These are phyloP conservation scores for Periophthalmus modestus DNA, from an alignment of 2,113 vertebrate species.

Conservation along the genomic window DNA sequence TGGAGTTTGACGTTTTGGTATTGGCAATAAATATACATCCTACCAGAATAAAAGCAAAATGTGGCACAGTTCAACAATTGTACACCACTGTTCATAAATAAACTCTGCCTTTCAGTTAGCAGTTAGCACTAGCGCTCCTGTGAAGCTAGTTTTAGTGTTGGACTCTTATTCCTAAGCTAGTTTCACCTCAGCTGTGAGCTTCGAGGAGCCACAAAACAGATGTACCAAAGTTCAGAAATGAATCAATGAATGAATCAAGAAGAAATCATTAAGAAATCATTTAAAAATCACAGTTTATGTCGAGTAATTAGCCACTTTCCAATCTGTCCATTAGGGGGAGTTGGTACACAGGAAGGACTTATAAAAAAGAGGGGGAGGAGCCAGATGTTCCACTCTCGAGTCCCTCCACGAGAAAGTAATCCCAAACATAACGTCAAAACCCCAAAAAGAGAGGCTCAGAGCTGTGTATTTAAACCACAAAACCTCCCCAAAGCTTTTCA, in stretches of 20 bases:
- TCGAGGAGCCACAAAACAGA: conserved; percentile 4
- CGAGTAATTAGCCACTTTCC: conserved; percentile 54
- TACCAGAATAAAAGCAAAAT: conserved; percentile 55
- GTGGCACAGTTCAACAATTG: conserved; percentile 76
- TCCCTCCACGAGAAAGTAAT: conserved; percentile 29
- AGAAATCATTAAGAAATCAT: conserved; percentile 71
- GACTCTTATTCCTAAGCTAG: neutral
- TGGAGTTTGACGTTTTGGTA: conserved; percentile 79
- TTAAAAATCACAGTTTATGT: conserved; percentile 81
- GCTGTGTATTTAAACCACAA: conserved; percentile 81
- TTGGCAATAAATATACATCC: conserved; percentile 75
- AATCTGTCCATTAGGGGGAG: conserved; percentile 72
- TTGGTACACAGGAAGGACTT: conserved; percentile 48
- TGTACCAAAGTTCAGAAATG: conserved; percentile 63
- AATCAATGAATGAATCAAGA: conserved; percentile 35
- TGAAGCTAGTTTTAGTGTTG: conserved; percentile 1
- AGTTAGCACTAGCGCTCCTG: neutral
- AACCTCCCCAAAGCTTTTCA: conserved; percentile 61
- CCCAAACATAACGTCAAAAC: conserved; percentile 61
- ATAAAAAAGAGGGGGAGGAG: conserved; percentile 9
- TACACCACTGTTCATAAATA: conserved; percentile 46
- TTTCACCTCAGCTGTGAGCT: neutral
- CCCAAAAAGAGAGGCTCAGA: conserved; percentile 76
- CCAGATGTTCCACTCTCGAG: conserved; percentile 61
- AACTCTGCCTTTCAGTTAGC: conserved; percentile 14